These are phyloP conservation scores for Chascanopsetta lugubris DNA, from an alignment of 2,113 vertebrate species.

Conservation along the genomic window DNA sequence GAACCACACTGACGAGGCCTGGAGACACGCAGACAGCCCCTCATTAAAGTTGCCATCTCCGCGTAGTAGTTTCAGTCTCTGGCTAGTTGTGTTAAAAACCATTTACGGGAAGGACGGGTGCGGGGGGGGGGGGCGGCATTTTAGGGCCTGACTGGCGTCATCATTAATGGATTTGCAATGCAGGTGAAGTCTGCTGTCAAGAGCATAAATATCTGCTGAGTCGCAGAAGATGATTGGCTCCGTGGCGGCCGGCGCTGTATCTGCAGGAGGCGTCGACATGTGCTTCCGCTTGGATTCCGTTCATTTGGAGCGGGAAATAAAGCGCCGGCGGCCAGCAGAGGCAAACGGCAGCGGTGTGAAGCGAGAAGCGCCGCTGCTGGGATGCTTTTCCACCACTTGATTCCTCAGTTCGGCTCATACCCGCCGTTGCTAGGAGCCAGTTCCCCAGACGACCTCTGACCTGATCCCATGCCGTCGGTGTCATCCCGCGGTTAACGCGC, in stretches of 20 bases:
- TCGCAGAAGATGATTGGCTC: constrained; percentile 9
- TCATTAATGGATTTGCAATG: constrained; percentile 4
- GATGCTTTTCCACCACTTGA: constrained; percentile 15
- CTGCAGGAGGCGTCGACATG: constrained; percentile 10
- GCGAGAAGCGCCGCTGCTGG: constrained; percentile 9
- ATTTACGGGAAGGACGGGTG: constrained; percentile 38
- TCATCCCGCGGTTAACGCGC: constrained; percentile 8
- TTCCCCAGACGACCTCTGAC: constrained; percentile 24
- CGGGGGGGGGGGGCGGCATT: neutral
- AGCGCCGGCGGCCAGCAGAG: neutral
- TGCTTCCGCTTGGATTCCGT: constrained; percentile 15
- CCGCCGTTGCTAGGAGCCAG: constrained; percentile 20
- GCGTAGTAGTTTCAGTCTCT: constrained; percentile 18
- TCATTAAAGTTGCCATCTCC: constrained; percentile 42
- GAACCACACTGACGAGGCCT: constrained; percentile 45
- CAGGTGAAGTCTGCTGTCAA: neutral
- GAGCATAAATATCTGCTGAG: constrained; percentile 28
- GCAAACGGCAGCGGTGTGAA: neutral
- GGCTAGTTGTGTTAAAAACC: constrained; percentile 10
- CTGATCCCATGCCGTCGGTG: constrained; percentile 8
- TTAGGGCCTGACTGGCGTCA: constrained; percentile 26
- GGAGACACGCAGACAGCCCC: constrained; percentile 31
- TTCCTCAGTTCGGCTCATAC: constrained; percentile 23
- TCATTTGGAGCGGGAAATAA: constrained; percentile 11
- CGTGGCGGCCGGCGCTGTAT: no score